Conservation (phyloP, 2,113 vertebrate species). For the Prolemur simus region DNA sequence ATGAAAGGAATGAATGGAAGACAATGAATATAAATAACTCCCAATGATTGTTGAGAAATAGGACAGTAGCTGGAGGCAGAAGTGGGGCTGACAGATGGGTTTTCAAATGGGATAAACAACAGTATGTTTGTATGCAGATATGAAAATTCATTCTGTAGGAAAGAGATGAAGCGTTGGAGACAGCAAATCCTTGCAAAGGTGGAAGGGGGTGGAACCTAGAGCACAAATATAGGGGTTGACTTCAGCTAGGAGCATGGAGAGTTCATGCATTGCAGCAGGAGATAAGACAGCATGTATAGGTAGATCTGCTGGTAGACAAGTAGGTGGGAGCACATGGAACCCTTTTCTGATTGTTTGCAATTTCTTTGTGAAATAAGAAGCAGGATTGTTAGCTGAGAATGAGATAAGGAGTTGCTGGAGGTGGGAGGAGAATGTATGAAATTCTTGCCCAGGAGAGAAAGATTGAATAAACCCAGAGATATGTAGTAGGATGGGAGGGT, state of each 20-base stretch:
- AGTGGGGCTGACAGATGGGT: neutral
- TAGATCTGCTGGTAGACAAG: neutral
- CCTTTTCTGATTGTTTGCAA: neutral
- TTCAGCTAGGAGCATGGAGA: neutral
- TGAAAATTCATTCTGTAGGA: neutral
- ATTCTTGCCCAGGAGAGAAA: neutral
- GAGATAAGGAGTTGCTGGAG: neutral
- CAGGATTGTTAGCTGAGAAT: neutral
- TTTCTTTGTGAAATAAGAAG: neutral
- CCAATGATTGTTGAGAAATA: neutral
- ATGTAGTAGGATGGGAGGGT: too few species aligned
- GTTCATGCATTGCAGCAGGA: fast-evolving
- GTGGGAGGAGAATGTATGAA: neutral
- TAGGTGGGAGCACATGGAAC: fast-evolving
- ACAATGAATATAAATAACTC: fast-evolving
- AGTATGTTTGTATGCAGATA: neutral
- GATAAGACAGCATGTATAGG: fast-evolving
- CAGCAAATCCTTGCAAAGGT: neutral
- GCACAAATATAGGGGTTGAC: fast-evolving
- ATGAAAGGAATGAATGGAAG: neutral
- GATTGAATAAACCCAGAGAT: neutral
- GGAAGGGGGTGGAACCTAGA: too few species aligned
- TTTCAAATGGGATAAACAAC: neutral
- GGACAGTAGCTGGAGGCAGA: neutral
- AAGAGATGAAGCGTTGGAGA: neutral